These are phyloP conservation scores for Amblyjoppa proteus DNA, from an alignment of 2,888 invertebrate genomes.

Conservation along the genomic window DNA sequence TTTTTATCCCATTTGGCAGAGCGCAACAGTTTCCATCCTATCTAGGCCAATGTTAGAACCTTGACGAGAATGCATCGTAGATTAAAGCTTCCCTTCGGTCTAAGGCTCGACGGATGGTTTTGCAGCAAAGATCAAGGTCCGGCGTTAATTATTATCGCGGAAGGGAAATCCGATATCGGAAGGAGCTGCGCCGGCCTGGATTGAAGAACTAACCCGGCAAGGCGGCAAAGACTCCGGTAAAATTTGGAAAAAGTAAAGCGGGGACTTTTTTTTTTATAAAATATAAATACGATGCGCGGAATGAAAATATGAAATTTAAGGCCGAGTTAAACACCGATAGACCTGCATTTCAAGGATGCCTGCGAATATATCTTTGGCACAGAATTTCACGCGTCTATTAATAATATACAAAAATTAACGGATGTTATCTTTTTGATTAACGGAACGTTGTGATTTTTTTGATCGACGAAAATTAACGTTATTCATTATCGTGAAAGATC, in stretches of 20 bases:
- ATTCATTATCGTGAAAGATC: too few relatives aligned
- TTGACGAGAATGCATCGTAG: conserved; percentile 73
- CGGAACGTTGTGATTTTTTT: conserved; percentile 33
- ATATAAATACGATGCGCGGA: neutral
- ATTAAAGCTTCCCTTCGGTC: conserved; percentile 69
- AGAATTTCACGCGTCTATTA: conserved; percentile 68
- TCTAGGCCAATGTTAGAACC: conserved; percentile 79
- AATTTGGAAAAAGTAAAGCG: neutral
- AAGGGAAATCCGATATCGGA: conserved; percentile 34
- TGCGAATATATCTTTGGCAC: conserved; percentile 78
- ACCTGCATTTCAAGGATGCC: conserved; percentile 68
- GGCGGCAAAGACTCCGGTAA: neutral
- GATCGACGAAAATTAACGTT: too few relatives aligned
- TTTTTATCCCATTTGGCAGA: conserved; percentile 78
- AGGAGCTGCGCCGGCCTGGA: neutral
- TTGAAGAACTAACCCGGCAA: neutral
- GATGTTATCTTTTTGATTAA: neutral
- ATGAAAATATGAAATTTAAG: neutral
- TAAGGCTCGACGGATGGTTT: conserved; percentile 62
- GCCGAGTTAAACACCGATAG: conserved; percentile 6
- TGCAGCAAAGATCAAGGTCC: conserved; percentile 64
- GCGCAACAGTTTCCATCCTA: conserved; percentile 70
- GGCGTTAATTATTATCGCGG: conserved; percentile 48
- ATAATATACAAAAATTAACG: conserved; percentile 69
- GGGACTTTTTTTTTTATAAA: neutral